These are phyloP conservation scores for Sminthopsis crassicaudata DNA, from an alignment of 2,113 vertebrate species.

Conservation along the genomic window DNA sequence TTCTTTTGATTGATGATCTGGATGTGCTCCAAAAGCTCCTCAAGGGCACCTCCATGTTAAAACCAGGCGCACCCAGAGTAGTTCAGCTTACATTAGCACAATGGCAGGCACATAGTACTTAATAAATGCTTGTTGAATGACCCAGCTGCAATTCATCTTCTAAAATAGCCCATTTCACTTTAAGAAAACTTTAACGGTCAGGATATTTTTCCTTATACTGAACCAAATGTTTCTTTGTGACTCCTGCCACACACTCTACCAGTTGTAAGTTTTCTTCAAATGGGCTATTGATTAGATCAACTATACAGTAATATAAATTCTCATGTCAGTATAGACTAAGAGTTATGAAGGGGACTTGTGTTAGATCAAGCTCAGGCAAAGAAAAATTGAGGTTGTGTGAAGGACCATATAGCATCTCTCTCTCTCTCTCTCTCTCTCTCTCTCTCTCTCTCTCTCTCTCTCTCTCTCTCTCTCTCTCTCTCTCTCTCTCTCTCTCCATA, in stretches of 20 bases:
- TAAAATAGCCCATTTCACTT: background rate
- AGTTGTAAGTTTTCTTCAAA: background rate
- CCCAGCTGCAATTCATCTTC: background rate
- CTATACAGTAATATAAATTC: background rate
- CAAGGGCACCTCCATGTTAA: background rate
- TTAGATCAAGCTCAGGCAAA: background rate
- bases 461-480: too few species aligned
- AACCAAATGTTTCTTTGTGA: background rate
- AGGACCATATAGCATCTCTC: background rate
- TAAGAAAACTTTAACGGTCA: background rate
- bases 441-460: too few species aligned
- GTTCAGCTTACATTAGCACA: background rate
- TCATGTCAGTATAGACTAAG: background rate
- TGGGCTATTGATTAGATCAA: background rate
- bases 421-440: too few species aligned
- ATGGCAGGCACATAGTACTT: background rate
- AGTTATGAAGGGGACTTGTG: background rate
- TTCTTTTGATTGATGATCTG: background rate
- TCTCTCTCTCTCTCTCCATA: background rate
- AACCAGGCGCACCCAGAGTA: background rate
- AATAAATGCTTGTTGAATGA: background rate
- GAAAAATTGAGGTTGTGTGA: background rate
- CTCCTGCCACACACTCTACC: background rate
- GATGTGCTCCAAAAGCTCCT: background rate
- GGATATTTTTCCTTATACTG: background rate